Conservation (phyloP, 2,113 vertebrate species). For the Lophotis ruficrista region DNA sequence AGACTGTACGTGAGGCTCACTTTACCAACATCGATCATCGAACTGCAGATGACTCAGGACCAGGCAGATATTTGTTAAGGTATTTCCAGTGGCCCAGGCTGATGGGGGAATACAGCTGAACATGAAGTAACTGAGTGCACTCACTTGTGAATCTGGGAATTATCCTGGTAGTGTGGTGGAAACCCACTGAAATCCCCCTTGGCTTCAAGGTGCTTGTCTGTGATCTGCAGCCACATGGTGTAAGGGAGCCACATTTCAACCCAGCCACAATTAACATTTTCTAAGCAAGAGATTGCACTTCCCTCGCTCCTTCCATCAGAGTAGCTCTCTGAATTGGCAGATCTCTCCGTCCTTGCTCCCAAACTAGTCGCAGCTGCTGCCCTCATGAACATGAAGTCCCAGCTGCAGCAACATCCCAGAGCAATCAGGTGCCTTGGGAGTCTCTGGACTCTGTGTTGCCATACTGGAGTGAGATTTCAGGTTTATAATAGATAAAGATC, state of each 20-base stretch:
- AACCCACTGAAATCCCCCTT: neutral
- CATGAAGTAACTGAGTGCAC: neutral
- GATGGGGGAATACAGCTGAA: neutral
- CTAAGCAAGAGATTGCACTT: neutral
- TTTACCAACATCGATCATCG: neutral
- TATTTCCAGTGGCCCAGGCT: neutral
- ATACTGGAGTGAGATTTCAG: neutral
- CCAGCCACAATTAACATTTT: neutral
- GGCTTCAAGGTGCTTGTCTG: neutral
- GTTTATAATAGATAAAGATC: neutral
- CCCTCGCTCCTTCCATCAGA: neutral
- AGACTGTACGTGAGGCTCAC: neutral
- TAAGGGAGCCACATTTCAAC: neutral
- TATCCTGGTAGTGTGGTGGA: neutral
- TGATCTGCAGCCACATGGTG: neutral
- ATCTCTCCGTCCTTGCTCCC: neutral
- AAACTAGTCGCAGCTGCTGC: neutral
- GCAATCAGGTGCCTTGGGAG: neutral
- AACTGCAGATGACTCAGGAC: neutral
- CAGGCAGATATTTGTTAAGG: neutral
- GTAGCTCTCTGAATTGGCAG: neutral
- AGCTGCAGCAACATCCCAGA: neutral
- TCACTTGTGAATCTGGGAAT: neutral
- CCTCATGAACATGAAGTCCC: neutral
- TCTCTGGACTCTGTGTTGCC: neutral